Base-by-base conservation (phyloP, 2,113 vertebrate species). In the Carassius gibelio region DNA sequence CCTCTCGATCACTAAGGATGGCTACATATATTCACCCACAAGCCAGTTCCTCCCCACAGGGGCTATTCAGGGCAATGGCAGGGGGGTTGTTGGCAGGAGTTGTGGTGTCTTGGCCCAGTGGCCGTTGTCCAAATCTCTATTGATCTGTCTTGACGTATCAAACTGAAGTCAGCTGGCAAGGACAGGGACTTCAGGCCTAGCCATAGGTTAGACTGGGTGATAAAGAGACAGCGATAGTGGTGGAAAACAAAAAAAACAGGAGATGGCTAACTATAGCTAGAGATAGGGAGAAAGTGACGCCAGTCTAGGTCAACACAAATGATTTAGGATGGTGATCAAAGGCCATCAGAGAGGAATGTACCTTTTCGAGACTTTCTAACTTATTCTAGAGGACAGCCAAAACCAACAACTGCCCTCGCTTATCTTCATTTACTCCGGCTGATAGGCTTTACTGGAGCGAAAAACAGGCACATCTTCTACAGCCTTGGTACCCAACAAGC, bases 321-420 rank as follows among this genome's bases (percentile, higher is more conserved):
- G 50, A 82, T 82, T 72, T 57, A 82, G 68, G 48, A 72, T 50
- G 30, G 48, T 57, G 64, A 82, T 82, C 81, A 82, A 71, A 71
- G 30, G 81, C 50, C 50, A 82, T 55, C 34, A 52, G 23, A 66
- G 78, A 23, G 38, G 23, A 64, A 4, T 8, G 19, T 75, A 64
- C 38, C 77, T 48, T 48, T 64, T 48, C 8, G 5, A 23, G 30
- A 68, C 45, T 69, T 55, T 82, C 64, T 36, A 36, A 36, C 50
- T 82, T 57, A 8, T 72, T 57, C 81, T 82, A 82, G 81, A 82
- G 81, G 81, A 82, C 81, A 82, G 81, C 81, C 81, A 82, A 72
- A 82, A 72, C 19, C 30, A 50, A 57, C 17, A 57, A 71, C 11
- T 57, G 26, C 13, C 81, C 48, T 57, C 68, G 52, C 30, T 72